Evolutionary conservation across 2,888 invertebrate species (phyloP).

Genomic region (Asteroscopus sphinx): DNA sequence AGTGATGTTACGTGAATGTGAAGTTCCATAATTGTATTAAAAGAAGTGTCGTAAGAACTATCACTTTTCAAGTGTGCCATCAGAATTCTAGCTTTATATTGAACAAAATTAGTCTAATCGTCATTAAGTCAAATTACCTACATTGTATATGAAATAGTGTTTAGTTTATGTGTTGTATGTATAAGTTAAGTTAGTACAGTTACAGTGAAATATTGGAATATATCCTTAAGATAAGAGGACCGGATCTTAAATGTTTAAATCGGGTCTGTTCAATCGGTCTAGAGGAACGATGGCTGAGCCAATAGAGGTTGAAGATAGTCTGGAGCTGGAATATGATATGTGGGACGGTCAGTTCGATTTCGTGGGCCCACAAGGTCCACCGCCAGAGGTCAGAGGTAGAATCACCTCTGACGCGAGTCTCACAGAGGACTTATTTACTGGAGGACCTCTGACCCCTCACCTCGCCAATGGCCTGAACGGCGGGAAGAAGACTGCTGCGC

Average conservation of each 20-base stretch:
- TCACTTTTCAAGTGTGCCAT: slow-evolving; percentile 78
- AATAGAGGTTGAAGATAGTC: slow-evolving; percentile 88
- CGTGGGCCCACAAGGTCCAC: slow-evolving; percentile 90
- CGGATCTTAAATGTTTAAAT: slow-evolving; percentile 84
- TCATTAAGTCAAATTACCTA: slow-evolving; percentile 74
- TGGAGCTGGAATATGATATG: slow-evolving; percentile 95
- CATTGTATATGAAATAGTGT: slow-evolving; percentile 63
- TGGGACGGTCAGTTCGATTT: slow-evolving; percentile 97
- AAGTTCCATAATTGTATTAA: slow-evolving; percentile 66
- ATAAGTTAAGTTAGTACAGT: slow-evolving; percentile 65
- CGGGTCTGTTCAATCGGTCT: slow-evolving; percentile 83
- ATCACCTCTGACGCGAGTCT: slow-evolving; percentile 82
- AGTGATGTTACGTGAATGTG: slow-evolving; percentile 66
- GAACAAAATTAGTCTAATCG: slow-evolving; percentile 77
- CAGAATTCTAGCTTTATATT: slow-evolving; percentile 75
- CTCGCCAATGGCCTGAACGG: slow-evolving; percentile 86
- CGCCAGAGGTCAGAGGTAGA: slow-evolving; percentile 75
- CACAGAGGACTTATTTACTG: slow-evolving; percentile 86
- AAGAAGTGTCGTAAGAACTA: slow-evolving; percentile 48
- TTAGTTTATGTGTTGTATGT: slow-evolving; percentile 60
- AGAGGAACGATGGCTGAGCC: slow-evolving; percentile 83
- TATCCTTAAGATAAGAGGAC: slow-evolving; percentile 78
- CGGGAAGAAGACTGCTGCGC: slow-evolving; percentile 88
- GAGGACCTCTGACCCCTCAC: slow-evolving; percentile 84
- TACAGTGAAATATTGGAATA: slow-evolving; percentile 81